phyloP scores from a whole-genome alignment of 1,140 invertebrate species.

The Heterodera carotae region DNA sequence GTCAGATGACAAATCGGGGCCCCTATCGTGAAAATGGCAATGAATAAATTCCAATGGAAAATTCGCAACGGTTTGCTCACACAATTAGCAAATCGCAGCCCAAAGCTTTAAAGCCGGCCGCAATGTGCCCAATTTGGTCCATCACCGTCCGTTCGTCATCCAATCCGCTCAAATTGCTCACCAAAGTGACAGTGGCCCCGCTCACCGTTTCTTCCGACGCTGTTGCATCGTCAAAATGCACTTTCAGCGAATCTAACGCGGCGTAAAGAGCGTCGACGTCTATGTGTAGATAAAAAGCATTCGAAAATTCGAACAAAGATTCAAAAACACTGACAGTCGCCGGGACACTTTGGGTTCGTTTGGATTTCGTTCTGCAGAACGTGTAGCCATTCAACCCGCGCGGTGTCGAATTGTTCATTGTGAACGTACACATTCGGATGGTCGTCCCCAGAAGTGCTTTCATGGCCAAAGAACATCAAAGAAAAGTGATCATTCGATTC shows the following conservation, averaged over 20 bases:
- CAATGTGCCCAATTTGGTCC: slow-evolving; percentile 14
- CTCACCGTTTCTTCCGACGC: slow-evolving; percentile 8
- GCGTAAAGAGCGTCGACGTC: slow-evolving; percentile 41
- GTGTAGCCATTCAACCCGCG: slow-evolving; percentile 37
- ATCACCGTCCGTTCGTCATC: slow-evolving; percentile 2
- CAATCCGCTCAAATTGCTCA: slow-evolving; percentile 40
- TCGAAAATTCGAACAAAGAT: neutral
- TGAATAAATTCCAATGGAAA: neutral
- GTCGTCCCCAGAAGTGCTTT: slow-evolving; percentile 28
- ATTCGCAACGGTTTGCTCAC: slow-evolving; percentile 1
- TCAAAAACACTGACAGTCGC: slow-evolving; percentile 33
- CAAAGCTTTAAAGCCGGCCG: slow-evolving; percentile 27
- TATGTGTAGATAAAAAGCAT: neutral
- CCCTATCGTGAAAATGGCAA: slow-evolving; percentile 23
- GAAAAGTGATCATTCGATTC: slow-evolving; percentile 41
- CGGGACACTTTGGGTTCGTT: slow-evolving; percentile 32
- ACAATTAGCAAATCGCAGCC: slow-evolving; percentile 30
- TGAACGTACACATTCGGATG: slow-evolving; percentile 41
- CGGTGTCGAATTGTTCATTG: slow-evolving; percentile 39
- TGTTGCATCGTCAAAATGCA: slow-evolving; percentile 27
- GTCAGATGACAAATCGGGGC: slow-evolving; percentile 32
- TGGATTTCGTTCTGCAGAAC: slow-evolving; percentile 38
- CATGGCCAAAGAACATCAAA: slow-evolving; percentile 41
- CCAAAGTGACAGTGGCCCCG: slow-evolving; percentile 25
- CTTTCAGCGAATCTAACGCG: slow-evolving; percentile 36